phyloP scores from a whole-genome alignment of 2,113 vertebrate species.

The Varanus komodoensis region DNA sequence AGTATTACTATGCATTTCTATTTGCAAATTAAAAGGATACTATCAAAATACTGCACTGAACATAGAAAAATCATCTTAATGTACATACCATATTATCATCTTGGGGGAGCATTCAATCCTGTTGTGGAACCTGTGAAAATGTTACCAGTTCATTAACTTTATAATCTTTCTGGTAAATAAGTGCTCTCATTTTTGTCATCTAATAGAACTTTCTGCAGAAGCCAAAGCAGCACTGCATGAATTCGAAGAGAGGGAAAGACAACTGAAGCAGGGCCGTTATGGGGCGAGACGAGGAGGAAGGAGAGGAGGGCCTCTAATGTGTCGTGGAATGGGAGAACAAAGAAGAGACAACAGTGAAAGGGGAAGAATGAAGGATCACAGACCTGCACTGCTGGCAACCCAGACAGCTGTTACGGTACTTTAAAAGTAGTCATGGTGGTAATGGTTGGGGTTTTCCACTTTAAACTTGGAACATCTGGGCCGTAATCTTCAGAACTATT shows the following conservation, averaged over 20 bases:
- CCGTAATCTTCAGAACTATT: background rate
- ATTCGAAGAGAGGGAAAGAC: conserved; percentile 92
- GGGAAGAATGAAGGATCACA: conserved; percentile 88
- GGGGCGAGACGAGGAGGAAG: conserved; percentile 83
- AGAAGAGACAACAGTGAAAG: conserved; percentile 82
- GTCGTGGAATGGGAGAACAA: conserved; percentile 84
- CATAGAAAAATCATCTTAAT: conserved; percentile 56
- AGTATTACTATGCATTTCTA: conserved; percentile 20
- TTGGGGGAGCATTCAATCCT: background rate
- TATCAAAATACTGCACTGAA: conserved; percentile 43
- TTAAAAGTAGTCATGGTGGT: conserved; percentile 2
- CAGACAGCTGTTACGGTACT: conserved; percentile 89
- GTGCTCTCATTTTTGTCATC: conserved; percentile 8
- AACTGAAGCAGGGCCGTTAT: conserved; percentile 87
- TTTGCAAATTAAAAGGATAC: background rate
- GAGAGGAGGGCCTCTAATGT: conserved; percentile 80
- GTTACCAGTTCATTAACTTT: background rate
- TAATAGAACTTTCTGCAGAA: conserved; percentile 93
- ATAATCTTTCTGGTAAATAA: conserved; percentile 5
- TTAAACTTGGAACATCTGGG: background rate
- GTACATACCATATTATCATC: conserved; percentile 41
- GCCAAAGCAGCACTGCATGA: conserved; percentile 92
- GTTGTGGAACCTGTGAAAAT: background rate
- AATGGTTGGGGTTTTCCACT: too few relatives aligned
- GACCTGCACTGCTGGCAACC: conserved; percentile 83